Percentiles rank a stretch among this genome's conserved stretches.
These are phyloP conservation scores for Halcyon chelicuti DNA, from an alignment of 2,797 vertebrate species.

Conservation along the genomic window DNA sequence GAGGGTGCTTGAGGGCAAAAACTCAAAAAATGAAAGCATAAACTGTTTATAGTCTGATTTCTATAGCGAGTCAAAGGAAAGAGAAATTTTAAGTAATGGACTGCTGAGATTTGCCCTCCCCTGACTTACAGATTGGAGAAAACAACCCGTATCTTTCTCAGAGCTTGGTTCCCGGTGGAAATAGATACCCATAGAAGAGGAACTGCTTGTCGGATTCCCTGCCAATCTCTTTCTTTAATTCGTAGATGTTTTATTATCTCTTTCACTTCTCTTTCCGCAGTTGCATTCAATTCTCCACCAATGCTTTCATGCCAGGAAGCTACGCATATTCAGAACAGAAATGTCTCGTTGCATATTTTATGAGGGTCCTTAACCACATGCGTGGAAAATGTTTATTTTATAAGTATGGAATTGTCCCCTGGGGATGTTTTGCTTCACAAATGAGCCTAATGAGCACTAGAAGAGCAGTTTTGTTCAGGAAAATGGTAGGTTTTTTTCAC, in stretches of 20 bases:
- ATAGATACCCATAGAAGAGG: not conserved
- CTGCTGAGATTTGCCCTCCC: constrained; percentile 1
- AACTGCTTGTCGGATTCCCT: not conserved
- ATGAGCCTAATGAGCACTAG: constrained; percentile 60
- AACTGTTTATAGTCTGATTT: not conserved
- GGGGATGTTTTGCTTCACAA: constrained; percentile 59
- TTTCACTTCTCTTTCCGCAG: not conserved
- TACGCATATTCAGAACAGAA: not conserved
- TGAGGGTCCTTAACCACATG: constrained; percentile 48
- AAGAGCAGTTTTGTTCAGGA: constrained; percentile 43
- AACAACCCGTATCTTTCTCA: constrained; percentile 13
- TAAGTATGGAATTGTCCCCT: constrained; percentile 43
- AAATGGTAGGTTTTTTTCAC: not conserved
- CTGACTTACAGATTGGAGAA: not conserved
- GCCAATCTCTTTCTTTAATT: constrained; percentile 22
- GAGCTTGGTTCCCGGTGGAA: not conserved
- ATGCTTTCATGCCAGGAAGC: constrained; percentile 18
- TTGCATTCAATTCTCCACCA: not conserved
- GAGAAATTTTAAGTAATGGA: not conserved
- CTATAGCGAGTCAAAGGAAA: not conserved
- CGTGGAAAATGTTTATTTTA: constrained; percentile 59
- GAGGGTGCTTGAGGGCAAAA: not conserved
- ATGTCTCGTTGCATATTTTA: constrained; percentile 52
- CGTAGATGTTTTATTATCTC: constrained; percentile 18
- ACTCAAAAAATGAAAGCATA: not conserved